Evolutionary conservation across 2,797 vertebrate genomes (phyloP).

Genomic region (Gymnopithys bicolor): DNA sequence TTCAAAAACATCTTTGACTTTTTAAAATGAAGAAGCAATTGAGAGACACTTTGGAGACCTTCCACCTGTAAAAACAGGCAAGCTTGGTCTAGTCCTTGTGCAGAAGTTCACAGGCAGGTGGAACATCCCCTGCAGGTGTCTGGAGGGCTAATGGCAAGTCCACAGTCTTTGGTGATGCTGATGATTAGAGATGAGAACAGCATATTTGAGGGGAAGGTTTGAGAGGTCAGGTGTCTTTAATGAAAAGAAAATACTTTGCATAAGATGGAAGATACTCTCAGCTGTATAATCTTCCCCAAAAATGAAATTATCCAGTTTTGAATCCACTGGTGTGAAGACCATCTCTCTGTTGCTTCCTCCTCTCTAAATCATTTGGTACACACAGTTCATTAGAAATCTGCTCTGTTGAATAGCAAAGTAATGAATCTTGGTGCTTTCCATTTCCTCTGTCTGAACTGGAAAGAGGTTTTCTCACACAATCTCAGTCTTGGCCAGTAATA

Average conservation of each 20-base stretch:
- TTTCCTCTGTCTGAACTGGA: slow-evolving; percentile 6
- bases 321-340: not conserved
- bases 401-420: not conserved
- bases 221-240: not conserved
- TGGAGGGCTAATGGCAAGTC: not conserved
- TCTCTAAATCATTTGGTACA: not conserved
- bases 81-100: not conserved
- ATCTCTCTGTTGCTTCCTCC: not conserved
- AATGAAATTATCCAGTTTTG: not conserved
- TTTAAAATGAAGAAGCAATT: not conserved
- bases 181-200: not conserved
- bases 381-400: slow-evolving; percentile 3
- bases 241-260: not conserved
- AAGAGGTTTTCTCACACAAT: not conserved
- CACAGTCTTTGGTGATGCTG: not conserved
- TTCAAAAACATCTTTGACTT: not conserved
- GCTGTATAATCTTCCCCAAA: not conserved
- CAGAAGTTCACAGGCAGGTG: not conserved
- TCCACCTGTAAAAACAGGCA: not conserved
- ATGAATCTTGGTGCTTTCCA: not conserved
- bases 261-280: not conserved
- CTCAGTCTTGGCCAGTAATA: not conserved
- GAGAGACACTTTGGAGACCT: not conserved
- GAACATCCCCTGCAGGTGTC: not conserved
- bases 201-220: not conserved